A percentile compares a stretch with the other conserved stretches of the same genome.
These are phyloP conservation scores for Ophion ventricosus DNA, from an alignment of 2,888 invertebrate genomes.

Conservation along the genomic window DNA sequence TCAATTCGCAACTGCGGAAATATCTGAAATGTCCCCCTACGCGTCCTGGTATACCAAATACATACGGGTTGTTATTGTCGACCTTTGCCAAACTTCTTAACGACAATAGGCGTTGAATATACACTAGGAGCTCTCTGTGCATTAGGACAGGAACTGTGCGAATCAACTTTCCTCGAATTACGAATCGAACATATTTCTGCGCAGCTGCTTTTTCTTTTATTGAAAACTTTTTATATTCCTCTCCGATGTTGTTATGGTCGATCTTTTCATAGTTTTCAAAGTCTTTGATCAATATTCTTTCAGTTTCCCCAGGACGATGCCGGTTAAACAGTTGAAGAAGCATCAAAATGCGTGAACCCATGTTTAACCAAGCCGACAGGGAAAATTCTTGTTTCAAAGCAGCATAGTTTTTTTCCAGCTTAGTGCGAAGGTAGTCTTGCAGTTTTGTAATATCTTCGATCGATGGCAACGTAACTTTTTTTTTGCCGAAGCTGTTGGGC, in stretches of 20 bases:
- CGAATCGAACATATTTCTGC: conserved; percentile 39
- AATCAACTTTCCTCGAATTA: conserved; percentile 60
- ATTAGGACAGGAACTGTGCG: conserved; percentile 61
- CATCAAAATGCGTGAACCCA: conserved; percentile 40
- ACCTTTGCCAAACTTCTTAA: conserved; percentile 45
- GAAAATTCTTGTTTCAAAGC: conserved; percentile 50
- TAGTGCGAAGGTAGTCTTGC: conserved; percentile 24
- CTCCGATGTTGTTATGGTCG: conserved; percentile 33
- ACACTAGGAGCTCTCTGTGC: conserved; percentile 29
- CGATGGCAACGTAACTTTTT: conserved; percentile 39
- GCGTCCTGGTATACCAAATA: conserved; percentile 56
- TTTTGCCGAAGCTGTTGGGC: conserved; percentile 36
- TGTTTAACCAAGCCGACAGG: conserved; percentile 37
- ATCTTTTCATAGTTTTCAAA: conserved; percentile 49
- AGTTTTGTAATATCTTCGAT: conserved; percentile 50
- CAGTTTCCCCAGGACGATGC: conserved; percentile 65
- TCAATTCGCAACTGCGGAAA: conserved; percentile 55
- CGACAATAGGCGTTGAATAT: conserved; percentile 41
- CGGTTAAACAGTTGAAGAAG: conserved; percentile 67
- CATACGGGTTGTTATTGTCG: conserved; percentile 44
- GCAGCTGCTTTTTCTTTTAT: conserved; percentile 23
- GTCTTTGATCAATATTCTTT: conserved; percentile 58
- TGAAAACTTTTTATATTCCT: conserved; percentile 29
- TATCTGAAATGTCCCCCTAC: conserved; percentile 45
- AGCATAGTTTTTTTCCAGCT: conserved; percentile 8